Conservation (phyloP, 2,113 vertebrate genomes). For the Epinephelus cyanopodus region DNA sequence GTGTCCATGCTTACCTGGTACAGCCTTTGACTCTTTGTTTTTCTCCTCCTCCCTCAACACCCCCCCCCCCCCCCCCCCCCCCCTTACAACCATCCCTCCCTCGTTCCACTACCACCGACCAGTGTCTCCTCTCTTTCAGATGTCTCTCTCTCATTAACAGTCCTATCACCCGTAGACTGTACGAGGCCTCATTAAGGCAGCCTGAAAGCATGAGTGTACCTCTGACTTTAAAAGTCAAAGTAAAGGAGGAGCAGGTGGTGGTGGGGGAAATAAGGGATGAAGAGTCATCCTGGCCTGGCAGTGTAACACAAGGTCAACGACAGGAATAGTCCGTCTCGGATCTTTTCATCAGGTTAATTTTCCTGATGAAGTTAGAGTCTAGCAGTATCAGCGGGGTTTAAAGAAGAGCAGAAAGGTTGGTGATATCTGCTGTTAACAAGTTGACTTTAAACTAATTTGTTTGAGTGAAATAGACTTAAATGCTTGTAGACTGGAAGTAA, state of each 20-base stretch:
- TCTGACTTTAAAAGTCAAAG: conserved; percentile 77
- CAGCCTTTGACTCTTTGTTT: conserved; percentile 42
- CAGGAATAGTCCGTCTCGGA: conserved; percentile 44
- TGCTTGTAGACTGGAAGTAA: neutral
- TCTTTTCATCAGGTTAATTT: conserved; percentile 69
- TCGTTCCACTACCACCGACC: conserved; percentile 36
- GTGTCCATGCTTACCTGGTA: conserved; percentile 84
- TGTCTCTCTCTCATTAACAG: conserved; percentile 81
- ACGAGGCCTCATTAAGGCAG: conserved; percentile 79
- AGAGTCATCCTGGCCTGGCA: conserved; percentile 71
- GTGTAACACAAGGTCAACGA: conserved; percentile 67
- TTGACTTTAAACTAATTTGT: neutral
- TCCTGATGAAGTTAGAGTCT: conserved; percentile 72
- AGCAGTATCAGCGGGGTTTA: conserved; percentile 56
- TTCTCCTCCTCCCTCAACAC: conserved; percentile 18
- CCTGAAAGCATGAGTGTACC: conserved; percentile 71
- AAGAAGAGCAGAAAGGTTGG: conserved; percentile 64
- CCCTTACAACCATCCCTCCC: conserved; percentile 10
- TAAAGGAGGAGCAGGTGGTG: conserved; percentile 71
- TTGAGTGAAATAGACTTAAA: neutral
- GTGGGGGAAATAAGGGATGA: conserved; percentile 37
- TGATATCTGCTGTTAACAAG: conserved; percentile 7
- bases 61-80: neutral
- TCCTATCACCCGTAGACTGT: conserved; percentile 69
- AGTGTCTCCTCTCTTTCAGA: conserved; percentile 61